Base-by-base conservation (phyloP, 2,113 vertebrate genomes). In the Lagopus muta region DNA sequence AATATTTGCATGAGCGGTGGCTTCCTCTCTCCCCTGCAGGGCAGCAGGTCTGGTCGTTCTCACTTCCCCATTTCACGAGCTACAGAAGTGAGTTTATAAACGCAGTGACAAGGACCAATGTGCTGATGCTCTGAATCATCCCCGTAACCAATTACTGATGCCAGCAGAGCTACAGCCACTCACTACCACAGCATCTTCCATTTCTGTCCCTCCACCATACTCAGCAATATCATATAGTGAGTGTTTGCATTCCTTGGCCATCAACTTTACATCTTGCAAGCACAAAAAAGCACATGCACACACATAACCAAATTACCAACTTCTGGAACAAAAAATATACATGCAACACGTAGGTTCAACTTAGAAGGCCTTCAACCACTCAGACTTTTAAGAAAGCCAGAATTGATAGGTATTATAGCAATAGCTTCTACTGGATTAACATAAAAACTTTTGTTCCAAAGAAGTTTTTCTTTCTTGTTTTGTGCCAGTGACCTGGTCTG, bases 1-100 rank as follows among this genome's bases (percentile, higher is more conserved):
- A 89, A 76, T 71, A 96, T 96, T 97, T 95, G 94, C 94, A 95
- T 96, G 86, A 86, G 84, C 5, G 5, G 6, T 25, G 25, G 65
- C 81, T 95, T 96, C 93, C 81, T 75, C 85, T 88, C 58, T 40
- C 58, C 77, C 65, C 76, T 15, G 6, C 62, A 76, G 67, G 47
- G 88, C 93, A 94, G 55, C 77, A 24, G 67, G 77, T 58, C 18
- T 54, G 78, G 57, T 92, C 76, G 85, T 64, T 93, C 89, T 96
- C 92, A 90, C 87, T 97, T 93, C 77, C 84, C 82, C 73, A 58
- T 95, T 94, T 88, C 48, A 1, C 95, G 93, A 97, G 96, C 90
- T 97, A 92, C 6, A 94, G 92, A 89, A 94, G 92, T 76, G 94
- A 92, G 96, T 95, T 95, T 94, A 96, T 87, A 94, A 97, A 88